Conservation (phyloP, 2,797 vertebrate species). For the Lutjanus argentimaculatus region DNA sequence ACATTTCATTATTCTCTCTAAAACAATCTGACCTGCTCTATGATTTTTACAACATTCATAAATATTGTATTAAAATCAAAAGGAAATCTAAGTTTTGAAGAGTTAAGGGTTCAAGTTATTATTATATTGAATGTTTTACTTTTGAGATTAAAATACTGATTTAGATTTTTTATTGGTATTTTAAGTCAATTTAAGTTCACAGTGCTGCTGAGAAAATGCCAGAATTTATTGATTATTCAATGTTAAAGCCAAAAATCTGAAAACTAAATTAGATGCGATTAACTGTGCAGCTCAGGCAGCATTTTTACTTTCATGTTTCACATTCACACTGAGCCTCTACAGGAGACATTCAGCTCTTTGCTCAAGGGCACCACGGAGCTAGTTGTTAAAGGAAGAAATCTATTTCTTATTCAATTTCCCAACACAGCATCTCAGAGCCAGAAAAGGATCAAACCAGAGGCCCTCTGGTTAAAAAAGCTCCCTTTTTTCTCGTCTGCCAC, state of each 20-base stretch:
- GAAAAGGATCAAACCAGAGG: constrained; percentile 52
- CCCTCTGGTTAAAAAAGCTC: constrained; percentile 26
- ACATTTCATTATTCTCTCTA: background rate
- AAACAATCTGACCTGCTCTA: background rate
- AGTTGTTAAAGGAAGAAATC: constrained; percentile 51
- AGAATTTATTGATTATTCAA: constrained; percentile 4
- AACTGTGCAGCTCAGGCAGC: constrained; percentile 15
- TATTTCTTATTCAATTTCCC: constrained; percentile 59
- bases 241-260: constrained; percentile 13
- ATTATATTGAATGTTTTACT: background rate
- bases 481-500: constrained; percentile 10
- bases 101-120: background rate
- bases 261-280: constrained; percentile 29
- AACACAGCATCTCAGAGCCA: constrained; percentile 36
- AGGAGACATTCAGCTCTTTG: constrained; percentile 32
- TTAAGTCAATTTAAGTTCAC: background rate
- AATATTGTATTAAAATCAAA: background rate
- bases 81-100: background rate
- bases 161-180: background rate
- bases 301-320: constrained; percentile 21
- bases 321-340: constrained; percentile 5
- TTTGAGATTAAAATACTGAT: background rate
- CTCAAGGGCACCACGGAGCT: constrained; percentile 44
- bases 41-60: background rate
- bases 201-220: background rate